These are phyloP conservation scores for cat (Felis catus) DNA, from an alignment of 2,113 vertebrate species.

Conservation along the genomic window DNA sequence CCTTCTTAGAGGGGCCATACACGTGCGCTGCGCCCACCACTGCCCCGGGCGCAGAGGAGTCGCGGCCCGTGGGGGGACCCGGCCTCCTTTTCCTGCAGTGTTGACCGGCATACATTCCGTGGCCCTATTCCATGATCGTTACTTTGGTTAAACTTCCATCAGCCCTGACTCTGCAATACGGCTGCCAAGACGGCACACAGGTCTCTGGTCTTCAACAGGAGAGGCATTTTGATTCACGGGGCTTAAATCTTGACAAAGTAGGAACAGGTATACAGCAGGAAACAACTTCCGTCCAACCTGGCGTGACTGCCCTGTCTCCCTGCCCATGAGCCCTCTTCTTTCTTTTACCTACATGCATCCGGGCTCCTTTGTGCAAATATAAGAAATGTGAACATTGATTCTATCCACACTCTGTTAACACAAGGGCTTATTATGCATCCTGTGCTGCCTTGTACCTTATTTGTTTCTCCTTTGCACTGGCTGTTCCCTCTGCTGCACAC, in stretches of 20 bases:
- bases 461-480: neutral
- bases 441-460: neutral
- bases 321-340: neutral
- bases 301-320: neutral
- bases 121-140: neutral
- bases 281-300: accelerated
- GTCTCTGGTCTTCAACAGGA: neutral
- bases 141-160: neutral
- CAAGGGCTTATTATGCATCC: neutral
- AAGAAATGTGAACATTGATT: neutral
- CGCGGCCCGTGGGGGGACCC: neutral
- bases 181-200: neutral
- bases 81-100: neutral
- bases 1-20: neutral
- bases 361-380: neutral
- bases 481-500: too few relatives aligned
- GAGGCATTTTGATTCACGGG: neutral
- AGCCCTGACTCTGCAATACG: neutral
- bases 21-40: neutral
- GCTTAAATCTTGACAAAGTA: neutral
- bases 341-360: too few relatives aligned
- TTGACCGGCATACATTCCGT: neutral
- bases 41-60: neutral
- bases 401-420: neutral
- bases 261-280: neutral